A percentile compares a stretch with the other conserved stretches of the same genome.
These are phyloP conservation scores for Alectura lathami DNA, from an alignment of 2,113 vertebrate genomes.

Conservation along the genomic window DNA sequence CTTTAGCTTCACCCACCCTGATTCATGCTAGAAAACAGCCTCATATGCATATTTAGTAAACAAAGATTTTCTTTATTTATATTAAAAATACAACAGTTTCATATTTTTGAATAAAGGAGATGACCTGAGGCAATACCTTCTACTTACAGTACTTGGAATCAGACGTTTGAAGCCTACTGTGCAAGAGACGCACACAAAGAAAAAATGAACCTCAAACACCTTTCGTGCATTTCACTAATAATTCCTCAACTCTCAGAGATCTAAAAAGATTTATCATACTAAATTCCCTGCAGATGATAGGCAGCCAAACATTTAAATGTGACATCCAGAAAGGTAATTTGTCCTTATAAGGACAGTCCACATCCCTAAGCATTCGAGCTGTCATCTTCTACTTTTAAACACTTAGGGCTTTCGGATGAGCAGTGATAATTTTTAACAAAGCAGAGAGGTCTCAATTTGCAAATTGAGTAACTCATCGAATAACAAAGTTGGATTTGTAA, in stretches of 20 bases:
- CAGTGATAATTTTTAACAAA: conserved; percentile 69
- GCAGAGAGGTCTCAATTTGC: conserved; percentile 69
- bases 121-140: conserved; percentile 35
- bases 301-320: conserved; percentile 70
- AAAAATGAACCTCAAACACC: conserved; percentile 53
- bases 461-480: conserved; percentile 67
- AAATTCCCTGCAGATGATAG: conserved; percentile 63
- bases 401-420: conserved; percentile 54
- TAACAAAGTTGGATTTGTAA: conserved; percentile 67
- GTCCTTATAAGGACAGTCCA: conserved; percentile 68
- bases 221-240: conserved; percentile 53
- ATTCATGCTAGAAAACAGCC: background rate
- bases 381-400: conserved; percentile 66
- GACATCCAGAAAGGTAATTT: conserved; percentile 68
- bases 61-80: background rate
- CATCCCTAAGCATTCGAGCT: conserved; percentile 58
- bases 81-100: background rate
- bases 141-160: background rate
- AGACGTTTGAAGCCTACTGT: background rate
- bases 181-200: conserved; percentile 47
- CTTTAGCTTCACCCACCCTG: background rate
- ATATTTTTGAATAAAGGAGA: conserved; percentile 36
- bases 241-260: conserved; percentile 44
- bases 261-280: conserved; percentile 66
- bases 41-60: background rate